These are phyloP conservation scores for Sebastes baramenuke DNA, from an alignment of 2,797 vertebrate species.

Conservation along the genomic window DNA sequence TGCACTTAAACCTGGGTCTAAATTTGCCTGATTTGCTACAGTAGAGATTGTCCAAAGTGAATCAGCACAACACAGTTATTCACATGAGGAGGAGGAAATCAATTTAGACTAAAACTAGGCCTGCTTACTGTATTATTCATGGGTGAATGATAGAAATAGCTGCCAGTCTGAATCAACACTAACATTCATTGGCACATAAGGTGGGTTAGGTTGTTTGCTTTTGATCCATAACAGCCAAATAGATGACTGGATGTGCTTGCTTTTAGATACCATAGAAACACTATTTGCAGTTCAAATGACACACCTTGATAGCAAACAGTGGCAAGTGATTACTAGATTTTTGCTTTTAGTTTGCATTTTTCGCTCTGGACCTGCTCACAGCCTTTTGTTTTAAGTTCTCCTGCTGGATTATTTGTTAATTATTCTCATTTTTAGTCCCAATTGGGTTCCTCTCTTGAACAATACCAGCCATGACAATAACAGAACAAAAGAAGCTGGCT, in stretches of 20 bases:
- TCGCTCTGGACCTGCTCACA: not conserved
- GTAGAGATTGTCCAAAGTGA: not conserved
- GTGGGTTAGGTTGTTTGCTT: constrained; percentile 25
- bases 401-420: constrained; percentile 21
- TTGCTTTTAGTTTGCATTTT: not conserved
- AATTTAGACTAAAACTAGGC: not conserved
- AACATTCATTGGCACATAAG: constrained; percentile 1
- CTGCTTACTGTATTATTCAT: constrained; percentile 24
- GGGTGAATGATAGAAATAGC: constrained; percentile 12
- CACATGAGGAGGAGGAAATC: not conserved
- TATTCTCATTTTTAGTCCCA: constrained; percentile 6
- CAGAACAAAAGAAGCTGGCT: constrained; percentile 18
- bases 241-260: not conserved
- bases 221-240: not conserved
- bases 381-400: not conserved
- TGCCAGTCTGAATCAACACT: constrained; percentile 16
- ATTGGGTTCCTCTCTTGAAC: constrained; percentile 11
- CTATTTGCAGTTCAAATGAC: not conserved
- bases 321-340: not conserved
- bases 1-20: not conserved
- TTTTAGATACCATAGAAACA: not conserved
- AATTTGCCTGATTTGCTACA: not conserved
- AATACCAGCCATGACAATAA: not conserved
- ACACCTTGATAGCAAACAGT: constrained; percentile 9
- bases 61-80: not conserved